Conservation (phyloP, 2,113 vertebrate genomes). For the Sitta europaea region DNA sequence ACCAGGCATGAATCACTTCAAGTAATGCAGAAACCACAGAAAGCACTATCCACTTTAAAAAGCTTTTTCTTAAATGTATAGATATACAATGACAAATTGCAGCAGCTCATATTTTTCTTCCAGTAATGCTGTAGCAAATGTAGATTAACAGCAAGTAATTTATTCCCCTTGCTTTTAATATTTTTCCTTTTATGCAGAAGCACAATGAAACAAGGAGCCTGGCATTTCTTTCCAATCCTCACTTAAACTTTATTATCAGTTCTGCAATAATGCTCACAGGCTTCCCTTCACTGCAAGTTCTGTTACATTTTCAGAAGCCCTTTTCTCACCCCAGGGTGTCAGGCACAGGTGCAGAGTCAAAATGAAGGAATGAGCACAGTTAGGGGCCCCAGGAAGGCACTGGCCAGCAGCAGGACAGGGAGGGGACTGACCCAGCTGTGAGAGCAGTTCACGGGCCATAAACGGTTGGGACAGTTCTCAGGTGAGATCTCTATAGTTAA, state of each 20-base stretch:
- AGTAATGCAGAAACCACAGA: neutral
- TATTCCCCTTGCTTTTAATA: neutral
- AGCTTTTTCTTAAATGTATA: slow-evolving; percentile 4
- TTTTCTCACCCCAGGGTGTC: neutral
- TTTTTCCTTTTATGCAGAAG: neutral
- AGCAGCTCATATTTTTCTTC: neutral
- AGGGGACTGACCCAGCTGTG: too few species aligned
- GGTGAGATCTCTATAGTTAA: too few species aligned
- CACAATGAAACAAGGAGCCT: neutral
- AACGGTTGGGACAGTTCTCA: too few species aligned
- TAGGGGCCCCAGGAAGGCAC: neutral
- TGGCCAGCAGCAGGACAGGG: neutral
- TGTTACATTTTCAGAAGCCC: neutral
- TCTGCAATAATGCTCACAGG: neutral
- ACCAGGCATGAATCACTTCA: neutral
- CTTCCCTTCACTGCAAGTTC: neutral
- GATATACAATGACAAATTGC: neutral
- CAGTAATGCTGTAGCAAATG: neutral
- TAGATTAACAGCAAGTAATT: neutral
- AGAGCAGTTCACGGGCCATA: too few species aligned
- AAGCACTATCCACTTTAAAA: neutral
- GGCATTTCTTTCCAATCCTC: neutral
- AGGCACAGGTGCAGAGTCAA: neutral
- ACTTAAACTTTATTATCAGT: neutral
- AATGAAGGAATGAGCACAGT: neutral